Evolutionary conservation across 92 coral and sea anemone species (phyloP).

Genomic region (Micromussa lordhowensis): DNA sequence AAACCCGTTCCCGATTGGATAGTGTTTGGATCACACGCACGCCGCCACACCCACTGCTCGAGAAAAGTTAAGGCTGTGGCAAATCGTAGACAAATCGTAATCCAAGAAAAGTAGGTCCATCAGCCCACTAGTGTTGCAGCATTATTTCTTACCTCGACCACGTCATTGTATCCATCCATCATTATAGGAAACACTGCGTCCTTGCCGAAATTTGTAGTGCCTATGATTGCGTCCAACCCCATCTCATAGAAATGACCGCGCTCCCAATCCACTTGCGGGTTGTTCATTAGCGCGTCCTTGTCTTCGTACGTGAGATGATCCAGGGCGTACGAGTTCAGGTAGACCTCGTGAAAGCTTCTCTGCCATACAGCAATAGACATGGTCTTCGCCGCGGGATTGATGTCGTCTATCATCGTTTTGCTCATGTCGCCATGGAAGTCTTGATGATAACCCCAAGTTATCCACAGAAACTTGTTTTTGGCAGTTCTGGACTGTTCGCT

Average conservation of each 20-base stretch:
- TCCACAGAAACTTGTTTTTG: neutral
- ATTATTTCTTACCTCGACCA: too few species aligned
- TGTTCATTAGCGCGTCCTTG: constrained; percentile 24
- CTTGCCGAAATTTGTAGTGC: neutral
- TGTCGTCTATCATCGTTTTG: constrained; percentile 16
- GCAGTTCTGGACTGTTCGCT: neutral
- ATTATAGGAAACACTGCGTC: constrained; percentile 21
- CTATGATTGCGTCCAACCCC: constrained; percentile 54
- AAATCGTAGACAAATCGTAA: too few species aligned
- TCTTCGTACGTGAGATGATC: constrained; percentile 29
- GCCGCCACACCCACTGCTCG: too few species aligned
- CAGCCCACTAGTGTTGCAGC: too few species aligned
- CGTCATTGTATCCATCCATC: constrained; percentile 42
- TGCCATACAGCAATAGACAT: constrained; percentile 51
- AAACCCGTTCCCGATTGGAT: too few species aligned
- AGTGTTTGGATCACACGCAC: too few species aligned
- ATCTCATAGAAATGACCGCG: constrained; percentile 56
- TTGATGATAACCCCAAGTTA: constrained; percentile 62
- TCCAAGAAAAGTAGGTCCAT: too few species aligned
- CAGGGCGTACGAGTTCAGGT: constrained; percentile 39
- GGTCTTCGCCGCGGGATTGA: neutral
- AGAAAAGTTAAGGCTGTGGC: too few species aligned
- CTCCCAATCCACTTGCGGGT: constrained; percentile 56
- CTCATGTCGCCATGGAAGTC: constrained; percentile 54
- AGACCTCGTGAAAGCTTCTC: constrained; percentile 55